These are phyloP conservation scores for Nebria ingens DNA, from an alignment of 1,140 invertebrate genomes.

Conservation along the genomic window DNA sequence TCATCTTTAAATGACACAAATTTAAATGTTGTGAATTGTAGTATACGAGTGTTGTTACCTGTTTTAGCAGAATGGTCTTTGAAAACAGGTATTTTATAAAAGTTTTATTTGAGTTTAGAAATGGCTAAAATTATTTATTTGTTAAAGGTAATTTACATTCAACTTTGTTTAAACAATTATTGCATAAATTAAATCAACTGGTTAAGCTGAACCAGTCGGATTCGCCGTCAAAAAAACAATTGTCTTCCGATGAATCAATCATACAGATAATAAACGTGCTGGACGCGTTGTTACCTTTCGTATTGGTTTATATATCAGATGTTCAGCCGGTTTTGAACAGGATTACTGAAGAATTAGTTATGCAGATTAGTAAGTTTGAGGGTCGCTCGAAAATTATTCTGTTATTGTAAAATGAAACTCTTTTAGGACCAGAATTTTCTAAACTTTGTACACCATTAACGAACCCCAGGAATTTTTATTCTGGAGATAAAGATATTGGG, in stretches of 20 bases:
- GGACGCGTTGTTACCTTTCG: constrained; percentile 40
- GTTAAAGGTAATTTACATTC: constrained; percentile 20
- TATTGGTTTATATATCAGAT: constrained; percentile 38
- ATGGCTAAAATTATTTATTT: constrained; percentile 9
- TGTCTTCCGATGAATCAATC: constrained; percentile 22
- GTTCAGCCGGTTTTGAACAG: constrained; percentile 33
- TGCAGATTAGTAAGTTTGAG: constrained; percentile 35
- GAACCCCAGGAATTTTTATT: constrained; percentile 43
- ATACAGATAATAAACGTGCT: constrained; percentile 33
- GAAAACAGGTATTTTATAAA: constrained; percentile 17
- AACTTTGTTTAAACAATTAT: constrained; percentile 25
- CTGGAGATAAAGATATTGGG: constrained; percentile 36
- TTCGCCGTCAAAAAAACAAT: constrained; percentile 22
- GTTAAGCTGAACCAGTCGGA: constrained; percentile 22
- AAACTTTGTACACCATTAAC: constrained; percentile 36
- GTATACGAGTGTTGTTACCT: constrained; percentile 39
- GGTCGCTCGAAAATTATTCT: neutral
- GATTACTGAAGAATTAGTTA: constrained; percentile 30
- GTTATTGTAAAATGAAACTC: constrained; percentile 2
- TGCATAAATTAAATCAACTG: constrained; percentile 25
- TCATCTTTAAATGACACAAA: constrained; percentile 43
- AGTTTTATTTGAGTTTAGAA: neutral
- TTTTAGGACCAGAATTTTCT: constrained; percentile 37
- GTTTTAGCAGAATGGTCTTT: constrained; percentile 55
- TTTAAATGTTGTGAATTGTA: constrained; percentile 39